Base-by-base conservation (phyloP, 2,888 invertebrate genomes). In the Ochropacha duplaris region DNA sequence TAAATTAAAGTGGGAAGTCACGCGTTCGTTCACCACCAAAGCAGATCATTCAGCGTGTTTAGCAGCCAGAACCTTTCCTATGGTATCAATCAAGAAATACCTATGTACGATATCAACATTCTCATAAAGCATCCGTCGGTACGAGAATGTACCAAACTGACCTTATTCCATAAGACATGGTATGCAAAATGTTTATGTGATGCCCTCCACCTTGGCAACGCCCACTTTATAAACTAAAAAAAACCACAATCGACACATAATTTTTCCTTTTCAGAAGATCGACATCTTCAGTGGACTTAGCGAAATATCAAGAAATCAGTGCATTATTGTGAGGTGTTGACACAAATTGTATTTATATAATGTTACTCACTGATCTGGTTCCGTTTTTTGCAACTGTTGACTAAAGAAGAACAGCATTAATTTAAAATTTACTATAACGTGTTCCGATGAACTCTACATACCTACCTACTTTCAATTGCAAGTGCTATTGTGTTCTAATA, bases 201-300 rank as follows among this genome's bases (percentile, higher is more conserved):
- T 67, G 92, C 89, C 69, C 93, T 88, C 93, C 93, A 93, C 75
- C 93, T 86, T 73, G 90, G 90, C 73, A 92, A 85, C 84, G 87
- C 86, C 93, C 93, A 93, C 80, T 87, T 92, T 81, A 93, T 82
- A 84, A 83, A 92, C 93, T 93, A 93, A 81, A 92, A 86, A 90
- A 4, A 52, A 36, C 51, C 31, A 51, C 31, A 52, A 52, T 52
- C 11, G 12, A 52, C 14, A 22, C 16, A 6, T 44, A 24, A 75
- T 9, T 52, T n/a, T 28, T 28, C 50, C 50, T 50, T 50, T 50
- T 26, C 1, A 50, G 50, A 50, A 24, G 50, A 50, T 24, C 12
- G 8, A 24, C 14, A 4, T 50, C 22, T 22, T 22, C 22, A 22
- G 26, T 5, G 39, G 16, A 16, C 39, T 39, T 31, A 3, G 12